Evolutionary conservation across 2,888 invertebrate species (phyloP), one percentile per base, ranked within the genome.

Genomic region (Watsonalla cultraria): DNA sequence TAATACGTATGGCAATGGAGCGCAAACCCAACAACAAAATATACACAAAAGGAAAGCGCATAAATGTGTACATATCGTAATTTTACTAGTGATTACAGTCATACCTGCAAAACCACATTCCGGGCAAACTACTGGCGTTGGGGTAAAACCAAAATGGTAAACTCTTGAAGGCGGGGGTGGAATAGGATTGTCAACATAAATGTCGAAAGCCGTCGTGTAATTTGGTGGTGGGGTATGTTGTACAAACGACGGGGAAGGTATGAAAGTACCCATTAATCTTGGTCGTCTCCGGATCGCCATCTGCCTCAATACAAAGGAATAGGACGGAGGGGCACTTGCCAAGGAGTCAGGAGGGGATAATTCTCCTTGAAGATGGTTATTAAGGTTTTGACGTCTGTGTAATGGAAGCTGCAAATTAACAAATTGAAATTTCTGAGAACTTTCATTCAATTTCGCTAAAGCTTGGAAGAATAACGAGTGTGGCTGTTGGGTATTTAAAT

Each of bases 21-120:
- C 86, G 68, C 90, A 90, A 52, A 87, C 57, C 90, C 90, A 90
- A 61, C 90, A 90, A 54, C 85, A 89, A 47, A 90, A 75, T n/a
- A 90, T 33, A 57, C 88, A 90, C 45, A 90, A 65, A 7, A 82
- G 53, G 51, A 80, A 65, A 0, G 90, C 89, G 65, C 86, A 86
- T 56, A 88, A 67, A 66, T 90, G 90, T 0, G 90, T 90, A 57
- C 89, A 88, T 9, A 88, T 46, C 0, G 87, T 89, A 47, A 86
- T 70, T 78, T 81, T 86, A 55, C 73, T 77, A 5, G 66, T 76
- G 2, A 81, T 72, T 13, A 81, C 52, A 5, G 84, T 86, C 76
- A 87, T 76, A 0, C 90, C 90, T 6, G 82, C 69, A 51, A 68
- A 83, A 0, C 90, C 90, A 68, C 90, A 90, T 63, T 85, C 81